phyloP scores from a whole-genome alignment of 2,113 vertebrate genomes.

The Ginglymostoma cirratum region DNA sequence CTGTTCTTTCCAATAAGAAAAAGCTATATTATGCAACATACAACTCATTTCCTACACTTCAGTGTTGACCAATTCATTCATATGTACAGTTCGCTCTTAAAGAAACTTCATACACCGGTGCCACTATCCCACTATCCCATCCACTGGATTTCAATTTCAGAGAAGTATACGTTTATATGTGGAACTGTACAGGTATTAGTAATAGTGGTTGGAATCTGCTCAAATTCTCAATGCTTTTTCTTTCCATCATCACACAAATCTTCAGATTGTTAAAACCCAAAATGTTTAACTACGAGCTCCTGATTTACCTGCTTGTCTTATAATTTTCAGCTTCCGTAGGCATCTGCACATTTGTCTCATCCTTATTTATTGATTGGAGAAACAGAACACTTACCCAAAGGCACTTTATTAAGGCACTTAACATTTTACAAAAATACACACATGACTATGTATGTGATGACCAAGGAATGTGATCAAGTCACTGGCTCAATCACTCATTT shows the following conservation, averaged over 20 bases:
- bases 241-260: neutral
- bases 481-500: neutral
- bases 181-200: neutral
- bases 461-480: neutral
- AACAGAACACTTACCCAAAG: neutral
- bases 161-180: neutral
- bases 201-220: neutral
- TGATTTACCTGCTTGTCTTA: neutral
- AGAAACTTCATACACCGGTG: neutral
- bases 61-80: neutral
- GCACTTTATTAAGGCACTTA: neutral
- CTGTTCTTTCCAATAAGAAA: neutral
- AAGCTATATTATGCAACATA: neutral
- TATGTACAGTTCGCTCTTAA: neutral
- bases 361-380: neutral
- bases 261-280: neutral
- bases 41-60: neutral
- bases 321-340: neutral
- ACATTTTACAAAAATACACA: neutral
- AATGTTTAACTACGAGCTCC: neutral
- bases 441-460: too few species aligned
- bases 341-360: neutral
- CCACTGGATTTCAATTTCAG: neutral
- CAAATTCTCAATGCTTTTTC: neutral
- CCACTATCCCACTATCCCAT: neutral